Conservation (phyloP, 2,888 invertebrate species). For the Seira ritae region DNA sequence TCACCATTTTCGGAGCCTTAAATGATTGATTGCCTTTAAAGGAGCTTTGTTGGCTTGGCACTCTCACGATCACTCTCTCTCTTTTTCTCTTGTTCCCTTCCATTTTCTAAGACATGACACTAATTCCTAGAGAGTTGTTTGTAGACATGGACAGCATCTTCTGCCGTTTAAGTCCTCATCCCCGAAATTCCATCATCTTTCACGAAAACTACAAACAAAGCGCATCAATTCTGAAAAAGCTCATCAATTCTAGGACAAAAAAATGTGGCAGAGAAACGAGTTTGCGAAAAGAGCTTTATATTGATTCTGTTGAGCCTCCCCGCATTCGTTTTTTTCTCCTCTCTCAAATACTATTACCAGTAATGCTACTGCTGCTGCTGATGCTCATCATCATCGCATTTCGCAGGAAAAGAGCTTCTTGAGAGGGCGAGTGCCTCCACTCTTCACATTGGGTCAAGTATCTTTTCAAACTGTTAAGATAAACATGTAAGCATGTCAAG, state of each 20-base stretch:
- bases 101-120: conserved; percentile 23
- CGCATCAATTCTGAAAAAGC: conserved; percentile 17
- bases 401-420: conserved; percentile 6
- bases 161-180: conserved; percentile 12
- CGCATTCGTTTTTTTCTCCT: no score
- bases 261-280: conserved; percentile 4
- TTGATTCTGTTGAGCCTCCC: no score
- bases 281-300: not conserved
- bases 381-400: no score
- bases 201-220: conserved; percentile 19
- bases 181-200: conserved; percentile 12
- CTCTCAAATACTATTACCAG: no score
- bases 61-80: not conserved
- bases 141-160: conserved; percentile 19
- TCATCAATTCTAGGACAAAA: conserved; percentile 16
- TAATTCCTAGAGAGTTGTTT: conserved; percentile 15
- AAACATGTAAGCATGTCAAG: conserved; percentile 11
- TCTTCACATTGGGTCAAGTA: conserved; percentile 17
- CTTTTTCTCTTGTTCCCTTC: conserved; percentile 2
- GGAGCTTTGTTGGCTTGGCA: conserved; percentile 15
- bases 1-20: conserved; percentile 6
- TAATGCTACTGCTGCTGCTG: no score
- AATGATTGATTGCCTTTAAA: conserved; percentile 23
- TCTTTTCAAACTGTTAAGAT: conserved; percentile 12
- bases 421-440: not conserved